phyloP scores from a whole-genome alignment of 2,888 invertebrate species.

The Miltochrista miniata region DNA sequence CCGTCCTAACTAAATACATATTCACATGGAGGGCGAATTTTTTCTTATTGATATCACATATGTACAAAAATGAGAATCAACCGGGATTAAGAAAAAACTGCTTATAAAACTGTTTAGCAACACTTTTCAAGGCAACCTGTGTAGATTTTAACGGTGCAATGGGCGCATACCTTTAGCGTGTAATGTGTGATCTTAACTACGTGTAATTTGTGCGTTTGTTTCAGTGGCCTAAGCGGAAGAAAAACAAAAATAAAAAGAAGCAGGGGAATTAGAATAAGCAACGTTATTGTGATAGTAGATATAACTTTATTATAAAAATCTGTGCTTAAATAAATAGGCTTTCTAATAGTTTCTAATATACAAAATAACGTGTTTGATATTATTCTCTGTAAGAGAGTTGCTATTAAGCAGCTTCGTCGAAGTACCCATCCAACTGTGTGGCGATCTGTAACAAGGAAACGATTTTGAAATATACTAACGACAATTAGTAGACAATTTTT shows the following conservation, averaged over 20 bases:
- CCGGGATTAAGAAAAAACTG: too few relatives aligned
- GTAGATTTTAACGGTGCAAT: too few relatives aligned
- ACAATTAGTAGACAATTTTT: too few relatives aligned
- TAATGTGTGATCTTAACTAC: background rate
- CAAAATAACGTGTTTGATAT: background rate
- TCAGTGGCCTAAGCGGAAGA: conserved; percentile 64
- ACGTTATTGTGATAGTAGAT: conserved; percentile 6
- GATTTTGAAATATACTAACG: background rate
- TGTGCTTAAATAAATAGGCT: conserved; percentile 21
- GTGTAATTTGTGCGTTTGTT: conserved; percentile 50
- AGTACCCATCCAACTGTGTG: conserved; percentile 93
- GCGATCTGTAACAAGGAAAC: conserved; percentile 84
- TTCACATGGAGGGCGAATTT: too few relatives aligned
- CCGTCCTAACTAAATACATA: too few relatives aligned
- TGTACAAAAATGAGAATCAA: too few relatives aligned
- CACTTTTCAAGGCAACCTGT: too few relatives aligned
- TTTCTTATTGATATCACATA: too few relatives aligned
- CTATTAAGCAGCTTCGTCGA: conserved; percentile 92
- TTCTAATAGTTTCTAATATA: conserved; percentile 22
- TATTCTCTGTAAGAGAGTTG: background rate
- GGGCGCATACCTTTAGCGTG: background rate
- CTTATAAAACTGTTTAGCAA: too few relatives aligned
- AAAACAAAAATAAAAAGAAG: conserved; percentile 45
- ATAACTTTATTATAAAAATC: conserved; percentile 16
- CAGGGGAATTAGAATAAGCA: conserved; percentile 2